Conservation (phyloP, 2,113 vertebrate species). For the Asarcornis scutulata region DNA sequence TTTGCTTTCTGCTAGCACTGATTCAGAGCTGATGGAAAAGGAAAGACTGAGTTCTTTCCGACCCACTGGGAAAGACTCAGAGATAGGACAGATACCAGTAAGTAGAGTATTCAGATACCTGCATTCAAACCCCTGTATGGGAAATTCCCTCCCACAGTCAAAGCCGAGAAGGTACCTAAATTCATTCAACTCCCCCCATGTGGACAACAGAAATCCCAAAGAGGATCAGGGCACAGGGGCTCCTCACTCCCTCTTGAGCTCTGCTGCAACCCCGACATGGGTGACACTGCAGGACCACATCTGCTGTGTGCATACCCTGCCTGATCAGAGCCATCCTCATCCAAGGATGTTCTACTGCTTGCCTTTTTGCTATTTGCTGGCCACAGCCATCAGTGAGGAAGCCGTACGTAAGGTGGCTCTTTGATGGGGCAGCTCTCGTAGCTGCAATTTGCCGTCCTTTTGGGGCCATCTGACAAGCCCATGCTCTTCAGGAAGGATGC, state of each 20-base stretch:
- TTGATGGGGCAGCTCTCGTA: neutral
- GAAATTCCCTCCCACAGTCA: neutral
- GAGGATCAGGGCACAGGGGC: too few relatives aligned
- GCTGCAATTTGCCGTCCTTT: neutral
- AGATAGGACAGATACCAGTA: neutral
- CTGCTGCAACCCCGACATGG: neutral
- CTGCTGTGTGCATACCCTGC: fast-evolving
- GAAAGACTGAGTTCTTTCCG: neutral
- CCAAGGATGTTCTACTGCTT: too few relatives aligned
- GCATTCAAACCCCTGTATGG: neutral
- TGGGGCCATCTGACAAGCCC: neutral
- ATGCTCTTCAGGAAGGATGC: fast-evolving
- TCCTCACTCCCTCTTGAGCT: neutral
- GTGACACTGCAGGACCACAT: fast-evolving
- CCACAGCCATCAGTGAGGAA: neutral
- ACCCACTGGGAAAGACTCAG: neutral
- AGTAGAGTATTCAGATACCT: neutral
- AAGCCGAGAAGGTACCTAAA: neutral
- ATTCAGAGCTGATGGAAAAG: neutral
- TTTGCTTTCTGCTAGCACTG: neutral
- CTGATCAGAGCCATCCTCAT: neutral
- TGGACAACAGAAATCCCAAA: neutral
- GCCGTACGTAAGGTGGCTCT: neutral
- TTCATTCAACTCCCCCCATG: neutral
- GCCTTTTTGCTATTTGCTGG: neutral